A percentile compares a stretch with the other conserved stretches of the same genome.
Evolutionary conservation across 37 sponge, comb jelly and placozoan genomes (phyloP).

Genomic region (Petrosia ficiformis): DNA sequence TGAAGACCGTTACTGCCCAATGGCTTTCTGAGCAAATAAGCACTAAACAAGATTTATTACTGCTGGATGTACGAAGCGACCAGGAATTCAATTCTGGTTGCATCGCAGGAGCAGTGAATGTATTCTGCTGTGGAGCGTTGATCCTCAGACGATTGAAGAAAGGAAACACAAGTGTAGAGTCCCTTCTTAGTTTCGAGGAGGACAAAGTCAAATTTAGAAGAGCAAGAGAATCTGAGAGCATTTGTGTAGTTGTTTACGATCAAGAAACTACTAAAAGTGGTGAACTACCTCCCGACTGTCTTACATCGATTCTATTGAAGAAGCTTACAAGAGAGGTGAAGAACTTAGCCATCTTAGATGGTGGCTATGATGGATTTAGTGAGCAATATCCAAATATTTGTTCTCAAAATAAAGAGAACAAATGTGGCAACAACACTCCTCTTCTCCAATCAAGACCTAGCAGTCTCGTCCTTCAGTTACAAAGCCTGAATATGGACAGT

Average conservation of each 20-base stretch:
- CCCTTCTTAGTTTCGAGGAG: conserved; percentile 20
- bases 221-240: conserved; percentile 47
- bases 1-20: conserved; percentile 37
- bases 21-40: conserved; percentile 35
- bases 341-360: conserved; percentile 41
- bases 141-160: conserved; percentile 62
- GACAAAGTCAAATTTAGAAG: conserved; percentile 50
- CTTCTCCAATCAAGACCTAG: conserved; percentile 35
- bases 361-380: conserved; percentile 43
- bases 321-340: conserved; percentile 53
- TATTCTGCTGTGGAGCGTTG: conserved; percentile 40
- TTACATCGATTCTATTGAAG: conserved; percentile 30
- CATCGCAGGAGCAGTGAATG: conserved; percentile 49
- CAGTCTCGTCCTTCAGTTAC: conserved; percentile 46
- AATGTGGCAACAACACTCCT: conserved; percentile 4
- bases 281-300: conserved; percentile 16
- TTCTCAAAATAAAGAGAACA: background rate
- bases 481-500: conserved; percentile 7
- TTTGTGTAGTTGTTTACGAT: conserved; percentile 60
- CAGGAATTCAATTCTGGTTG: conserved; percentile 42
- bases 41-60: conserved; percentile 14
- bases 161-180: conserved; percentile 49
- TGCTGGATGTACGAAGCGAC: conserved; percentile 46
- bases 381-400: conserved; percentile 25
- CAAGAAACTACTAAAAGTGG: conserved; percentile 2